phyloP scores from a whole-genome alignment of 2,888 invertebrate genomes.

The Melanchra persicariae region DNA sequence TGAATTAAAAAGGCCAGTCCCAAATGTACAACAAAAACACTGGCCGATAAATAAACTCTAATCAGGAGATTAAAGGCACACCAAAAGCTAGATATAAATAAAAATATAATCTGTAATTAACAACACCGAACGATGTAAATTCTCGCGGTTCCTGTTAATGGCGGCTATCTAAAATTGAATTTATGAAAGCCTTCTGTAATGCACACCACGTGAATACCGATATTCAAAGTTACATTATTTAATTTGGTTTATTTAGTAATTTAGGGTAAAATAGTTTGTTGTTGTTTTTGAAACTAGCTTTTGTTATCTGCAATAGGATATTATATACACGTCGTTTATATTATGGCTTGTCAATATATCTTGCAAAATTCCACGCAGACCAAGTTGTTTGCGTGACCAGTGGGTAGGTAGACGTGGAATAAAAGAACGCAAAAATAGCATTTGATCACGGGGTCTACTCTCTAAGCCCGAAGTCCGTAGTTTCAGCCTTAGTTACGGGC shows the following conservation, averaged over 20 bases:
- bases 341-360: not conserved
- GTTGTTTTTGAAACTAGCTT: not conserved
- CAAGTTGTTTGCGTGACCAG: not conserved
- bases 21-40: not conserved
- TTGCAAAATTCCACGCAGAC: not conserved
- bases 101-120: constrained; percentile 58
- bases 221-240: constrained; percentile 12
- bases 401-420: no score
- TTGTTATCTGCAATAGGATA: not conserved
- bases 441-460: no score
- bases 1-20: constrained; percentile 12
- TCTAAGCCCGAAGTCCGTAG: no score
- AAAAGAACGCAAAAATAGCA: no score
- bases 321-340: not conserved
- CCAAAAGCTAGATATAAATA: constrained; percentile 56
- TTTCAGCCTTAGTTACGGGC: no score
- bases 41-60: constrained; percentile 35
- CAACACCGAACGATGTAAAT: constrained; percentile 53
- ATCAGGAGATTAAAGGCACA: constrained; percentile 27
- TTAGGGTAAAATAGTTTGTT: not conserved
- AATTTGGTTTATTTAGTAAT: constrained; percentile 22
- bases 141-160: constrained; percentile 50
- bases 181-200: constrained; percentile 49
- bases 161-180: constrained; percentile 60
- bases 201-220: constrained; percentile 20